These are phyloP conservation scores for Ianthella basta DNA, from an alignment of 37 sponge, comb jelly and placozoan species.

Conservation along the genomic window DNA sequence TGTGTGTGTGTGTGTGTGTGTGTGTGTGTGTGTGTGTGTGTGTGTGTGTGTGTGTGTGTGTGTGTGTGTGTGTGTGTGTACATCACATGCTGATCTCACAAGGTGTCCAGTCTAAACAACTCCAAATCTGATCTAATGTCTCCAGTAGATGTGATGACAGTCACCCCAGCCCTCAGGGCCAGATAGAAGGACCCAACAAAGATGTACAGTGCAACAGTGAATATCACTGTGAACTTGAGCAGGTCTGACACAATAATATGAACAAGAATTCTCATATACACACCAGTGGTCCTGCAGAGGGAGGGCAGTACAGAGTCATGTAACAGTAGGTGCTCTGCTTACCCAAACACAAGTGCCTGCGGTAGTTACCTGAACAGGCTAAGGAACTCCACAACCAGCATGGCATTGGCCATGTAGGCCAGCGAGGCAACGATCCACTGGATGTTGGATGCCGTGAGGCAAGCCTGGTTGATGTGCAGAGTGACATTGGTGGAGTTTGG, in stretches of 20 bases:
- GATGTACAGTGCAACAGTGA: not conserved
- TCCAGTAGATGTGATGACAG: not conserved
- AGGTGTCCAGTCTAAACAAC: not conserved
- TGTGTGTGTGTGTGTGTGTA: not conserved
- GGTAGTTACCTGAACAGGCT: slow-evolving; percentile 15
- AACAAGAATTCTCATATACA: slow-evolving; percentile 9
- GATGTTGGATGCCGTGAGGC: slow-evolving; percentile 1
- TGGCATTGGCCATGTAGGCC: slow-evolving; percentile 25
- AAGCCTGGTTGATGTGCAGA: slow-evolving; percentile 17
- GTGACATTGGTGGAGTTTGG: not conserved
- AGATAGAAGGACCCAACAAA: slow-evolving; percentile 30
- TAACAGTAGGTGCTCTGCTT: no score
- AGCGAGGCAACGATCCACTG: slow-evolving; percentile 31
- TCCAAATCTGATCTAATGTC: not conserved
- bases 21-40: not conserved
- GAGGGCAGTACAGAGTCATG: not conserved
- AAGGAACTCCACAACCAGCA: not conserved
- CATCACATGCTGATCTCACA: slow-evolving; percentile 4
- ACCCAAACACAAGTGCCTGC: no score
- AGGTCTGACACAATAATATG: not conserved
- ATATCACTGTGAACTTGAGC: not conserved
- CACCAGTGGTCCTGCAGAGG: not conserved
- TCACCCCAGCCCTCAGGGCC: slow-evolving; percentile 35
- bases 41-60: no score
- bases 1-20: not conserved